These are phyloP conservation scores for Drosophila colorata DNA, from an alignment of 2,888 invertebrate species.

Conservation along the genomic window DNA sequence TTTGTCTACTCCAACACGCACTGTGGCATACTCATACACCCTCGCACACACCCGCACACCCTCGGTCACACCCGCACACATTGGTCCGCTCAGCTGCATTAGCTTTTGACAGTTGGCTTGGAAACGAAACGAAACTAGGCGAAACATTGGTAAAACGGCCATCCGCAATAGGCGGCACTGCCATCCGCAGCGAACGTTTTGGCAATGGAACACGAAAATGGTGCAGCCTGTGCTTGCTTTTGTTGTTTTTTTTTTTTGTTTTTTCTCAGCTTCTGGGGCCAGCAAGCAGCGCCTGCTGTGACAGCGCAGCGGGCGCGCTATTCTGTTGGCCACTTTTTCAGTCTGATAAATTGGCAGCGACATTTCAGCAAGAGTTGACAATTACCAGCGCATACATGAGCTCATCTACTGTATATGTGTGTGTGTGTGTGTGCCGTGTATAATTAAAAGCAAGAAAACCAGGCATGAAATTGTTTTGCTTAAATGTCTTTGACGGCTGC, in stretches of 20 bases:
- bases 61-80: slow-evolving; percentile 9
- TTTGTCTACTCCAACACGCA: slow-evolving; percentile 80
- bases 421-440: slow-evolving; percentile 31
- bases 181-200: slow-evolving; percentile 40
- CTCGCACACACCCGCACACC: slow-evolving; percentile 12
- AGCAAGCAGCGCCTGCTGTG: slow-evolving; percentile 37
- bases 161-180: slow-evolving; percentile 76
- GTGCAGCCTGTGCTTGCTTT: slow-evolving; percentile 32
- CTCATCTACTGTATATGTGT: slow-evolving; percentile 23
- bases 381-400: slow-evolving; percentile 67
- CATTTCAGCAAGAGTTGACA: slow-evolving; percentile 78
- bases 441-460: slow-evolving; percentile 70
- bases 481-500: slow-evolving; percentile 58
- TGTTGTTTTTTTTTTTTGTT: slow-evolving; percentile 1
- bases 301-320: slow-evolving; percentile 43
- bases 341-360: slow-evolving; percentile 78
- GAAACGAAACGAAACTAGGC: slow-evolving; percentile 51
- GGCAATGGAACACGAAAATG: slow-evolving; percentile 53
- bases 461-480: slow-evolving; percentile 73
- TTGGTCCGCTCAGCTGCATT: background rate
- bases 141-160: slow-evolving; percentile 83
- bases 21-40: slow-evolving; percentile 46
- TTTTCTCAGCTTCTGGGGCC: slow-evolving; percentile 4
- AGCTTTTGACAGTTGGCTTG: slow-evolving; percentile 1
- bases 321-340: slow-evolving; percentile 60